Conservation (phyloP, 2,113 vertebrate species). For the Pygathrix nemaeus region DNA sequence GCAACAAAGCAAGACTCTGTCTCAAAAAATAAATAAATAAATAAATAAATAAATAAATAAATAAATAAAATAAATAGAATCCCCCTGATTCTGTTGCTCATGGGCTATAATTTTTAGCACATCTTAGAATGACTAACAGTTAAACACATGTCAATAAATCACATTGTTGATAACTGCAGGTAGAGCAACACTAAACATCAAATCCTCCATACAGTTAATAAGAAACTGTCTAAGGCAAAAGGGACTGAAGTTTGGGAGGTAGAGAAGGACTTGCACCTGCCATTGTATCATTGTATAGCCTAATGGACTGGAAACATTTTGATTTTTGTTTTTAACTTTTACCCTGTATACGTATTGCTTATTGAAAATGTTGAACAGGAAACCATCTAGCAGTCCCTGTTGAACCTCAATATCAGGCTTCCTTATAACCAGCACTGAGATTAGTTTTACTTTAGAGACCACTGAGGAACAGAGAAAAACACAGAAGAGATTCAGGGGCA, state of each 20-base stretch:
- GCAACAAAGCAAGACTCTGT: too few species aligned
- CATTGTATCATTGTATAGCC: neutral
- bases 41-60: too few species aligned
- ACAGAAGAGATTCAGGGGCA: neutral
- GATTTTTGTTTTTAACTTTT: neutral
- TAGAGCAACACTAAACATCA: neutral
- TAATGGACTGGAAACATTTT: neutral
- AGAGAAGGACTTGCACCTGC: neutral
- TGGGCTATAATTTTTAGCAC: neutral
- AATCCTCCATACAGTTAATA: neutral
- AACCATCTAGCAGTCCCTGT: neutral
- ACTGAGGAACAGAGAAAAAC: neutral
- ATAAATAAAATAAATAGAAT: neutral
- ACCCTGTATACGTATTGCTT: neutral
- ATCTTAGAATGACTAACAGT: neutral
- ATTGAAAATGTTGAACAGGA: conserved; percentile 22
- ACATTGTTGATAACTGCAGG: neutral
- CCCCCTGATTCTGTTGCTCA: neutral
- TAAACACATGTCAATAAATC: neutral
- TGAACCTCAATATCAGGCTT: neutral
- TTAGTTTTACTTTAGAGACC: neutral
- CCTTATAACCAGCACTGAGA: neutral
- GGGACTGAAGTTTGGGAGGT: neutral
- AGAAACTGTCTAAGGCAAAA: neutral
- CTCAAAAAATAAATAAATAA: too few species aligned